Conservation (phyloP, 2,797 vertebrate genomes). For the Chloroceryle amazona region DNA sequence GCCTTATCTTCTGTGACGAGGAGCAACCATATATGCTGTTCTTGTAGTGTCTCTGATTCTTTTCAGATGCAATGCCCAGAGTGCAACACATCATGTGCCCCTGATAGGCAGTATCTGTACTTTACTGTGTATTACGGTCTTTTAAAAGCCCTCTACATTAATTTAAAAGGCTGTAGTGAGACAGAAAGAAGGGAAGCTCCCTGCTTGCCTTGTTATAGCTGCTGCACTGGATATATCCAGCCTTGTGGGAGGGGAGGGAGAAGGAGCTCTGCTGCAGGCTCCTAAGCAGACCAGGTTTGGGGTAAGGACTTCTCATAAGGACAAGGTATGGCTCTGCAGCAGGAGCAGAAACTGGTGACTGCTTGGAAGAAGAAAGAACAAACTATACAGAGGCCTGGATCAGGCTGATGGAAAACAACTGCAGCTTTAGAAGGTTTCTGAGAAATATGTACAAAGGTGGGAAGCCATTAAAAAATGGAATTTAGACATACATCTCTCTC, state of each 20-base stretch:
- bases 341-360: neutral
- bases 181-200: neutral
- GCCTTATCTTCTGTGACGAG: neutral
- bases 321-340: neutral
- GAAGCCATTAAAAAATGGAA: neutral
- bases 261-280: neutral
- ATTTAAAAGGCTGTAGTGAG: neutral
- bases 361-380: neutral
- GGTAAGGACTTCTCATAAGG: neutral
- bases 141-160: neutral
- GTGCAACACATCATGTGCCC: rapidly evolving
- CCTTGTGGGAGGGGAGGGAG: neutral
- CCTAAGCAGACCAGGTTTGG: neutral
- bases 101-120: neutral
- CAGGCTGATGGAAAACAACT: neutral
- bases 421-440: neutral
- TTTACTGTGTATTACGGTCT: neutral
- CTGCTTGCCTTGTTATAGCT: neutral
- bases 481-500: neutral
- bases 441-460: neutral
- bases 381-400: neutral
- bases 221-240: neutral
- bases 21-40: neutral
- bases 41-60: neutral
- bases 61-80: rapidly evolving